Evolutionary conservation across 1,140 invertebrate species (phyloP).

Genomic region (Brachionus asplanchnoidis): DNA sequence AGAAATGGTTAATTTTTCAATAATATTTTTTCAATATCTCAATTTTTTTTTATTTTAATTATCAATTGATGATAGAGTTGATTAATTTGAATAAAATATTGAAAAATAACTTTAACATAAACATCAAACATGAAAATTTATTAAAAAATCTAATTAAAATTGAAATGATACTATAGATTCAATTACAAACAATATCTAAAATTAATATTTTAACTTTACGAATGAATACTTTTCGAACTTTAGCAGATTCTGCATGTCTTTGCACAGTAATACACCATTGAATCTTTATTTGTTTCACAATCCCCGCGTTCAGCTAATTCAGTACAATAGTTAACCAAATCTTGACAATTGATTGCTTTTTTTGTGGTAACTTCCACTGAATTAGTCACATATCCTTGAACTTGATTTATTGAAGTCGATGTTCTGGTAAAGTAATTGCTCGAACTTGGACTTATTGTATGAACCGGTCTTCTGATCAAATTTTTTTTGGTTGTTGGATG

Average conservation of each 20-base stretch:
- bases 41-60: no score
- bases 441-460: background rate
- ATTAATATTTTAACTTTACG: background rate
- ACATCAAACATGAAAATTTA: background rate
- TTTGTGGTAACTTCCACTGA: background rate
- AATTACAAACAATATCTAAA: background rate
- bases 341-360: background rate
- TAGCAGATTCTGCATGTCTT: background rate
- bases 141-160: background rate
- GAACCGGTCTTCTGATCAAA: background rate
- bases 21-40: no score
- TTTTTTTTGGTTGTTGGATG: constrained; percentile 19
- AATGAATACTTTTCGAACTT: background rate
- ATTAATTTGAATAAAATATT: background rate
- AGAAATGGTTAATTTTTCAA: no score
- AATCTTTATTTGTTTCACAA: background rate
- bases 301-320: constrained; percentile 22
- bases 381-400: background rate
- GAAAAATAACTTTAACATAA: background rate
- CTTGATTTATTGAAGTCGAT: background rate
- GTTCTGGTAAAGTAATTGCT: background rate
- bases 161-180: background rate
- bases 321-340: constrained; percentile 13
- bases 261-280: constrained; percentile 21
- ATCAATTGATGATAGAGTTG: no score